Percentiles rank a stretch among this genome's conserved stretches.
phyloP scores from a whole-genome alignment of 2,888 invertebrate species.

The Platycheirus albimanus region DNA sequence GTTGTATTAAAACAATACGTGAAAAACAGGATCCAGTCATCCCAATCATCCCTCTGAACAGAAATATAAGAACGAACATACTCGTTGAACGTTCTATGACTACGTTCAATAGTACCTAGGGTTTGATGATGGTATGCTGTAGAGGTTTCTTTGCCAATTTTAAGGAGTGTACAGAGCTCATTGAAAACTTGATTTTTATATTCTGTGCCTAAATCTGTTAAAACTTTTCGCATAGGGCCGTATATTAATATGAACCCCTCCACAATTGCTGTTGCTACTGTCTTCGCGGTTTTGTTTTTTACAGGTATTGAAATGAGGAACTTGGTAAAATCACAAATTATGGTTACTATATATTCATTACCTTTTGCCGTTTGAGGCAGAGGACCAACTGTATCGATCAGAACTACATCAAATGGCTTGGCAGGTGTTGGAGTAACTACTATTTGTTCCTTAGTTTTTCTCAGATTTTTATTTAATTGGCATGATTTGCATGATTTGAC shows the following conservation, averaged over 20 bases:
- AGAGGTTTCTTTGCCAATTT: neutral
- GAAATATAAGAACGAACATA: constrained; percentile 9
- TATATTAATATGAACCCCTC: too few relatives aligned
- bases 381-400: constrained; percentile 44
- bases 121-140: constrained; percentile 9
- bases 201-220: constrained; percentile 15
- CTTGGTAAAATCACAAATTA: constrained; percentile 49
- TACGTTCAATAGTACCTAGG: neutral
- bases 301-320: constrained; percentile 36
- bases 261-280: constrained; percentile 1
- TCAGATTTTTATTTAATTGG: constrained; percentile 16
- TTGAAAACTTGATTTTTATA: neutral
- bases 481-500: constrained; percentile 9
- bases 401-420: constrained; percentile 31
- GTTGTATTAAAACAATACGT: too few relatives aligned
- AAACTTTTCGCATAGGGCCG: constrained; percentile 9
- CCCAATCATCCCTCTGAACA: neutral
- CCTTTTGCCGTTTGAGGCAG: constrained; percentile 31
- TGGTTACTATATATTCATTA: constrained; percentile 40
- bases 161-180: neutral
- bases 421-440: constrained; percentile 25
- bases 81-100: neutral
- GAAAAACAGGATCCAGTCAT: too few relatives aligned
- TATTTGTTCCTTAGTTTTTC: constrained; percentile 20
- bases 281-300: constrained; percentile 23